These are phyloP conservation scores for Monoplex corrugatus DNA, from an alignment of 2,888 invertebrate species.

Conservation along the genomic window DNA sequence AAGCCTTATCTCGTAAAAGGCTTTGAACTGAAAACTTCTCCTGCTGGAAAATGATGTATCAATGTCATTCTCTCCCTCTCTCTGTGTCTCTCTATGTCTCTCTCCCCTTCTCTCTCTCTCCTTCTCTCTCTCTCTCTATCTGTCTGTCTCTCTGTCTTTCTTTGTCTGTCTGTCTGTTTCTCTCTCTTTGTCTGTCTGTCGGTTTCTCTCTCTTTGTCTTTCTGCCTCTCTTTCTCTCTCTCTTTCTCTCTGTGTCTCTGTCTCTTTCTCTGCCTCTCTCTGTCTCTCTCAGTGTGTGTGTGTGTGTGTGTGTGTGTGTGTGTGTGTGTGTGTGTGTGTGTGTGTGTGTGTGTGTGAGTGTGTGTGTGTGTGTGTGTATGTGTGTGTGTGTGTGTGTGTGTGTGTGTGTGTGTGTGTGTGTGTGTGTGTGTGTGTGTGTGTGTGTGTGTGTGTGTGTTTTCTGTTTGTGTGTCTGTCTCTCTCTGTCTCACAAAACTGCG, in stretches of 20 bases:
- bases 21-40: too few species aligned
- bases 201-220: not conserved
- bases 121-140: not conserved
- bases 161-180: not conserved
- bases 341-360: too few species aligned
- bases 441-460: too few species aligned
- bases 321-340: too few species aligned
- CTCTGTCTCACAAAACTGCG: too few species aligned
- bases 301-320: too few species aligned
- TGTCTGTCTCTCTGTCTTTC: not conserved
- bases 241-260: constrained; percentile 8
- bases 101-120: not conserved
- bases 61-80: not conserved
- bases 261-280: constrained; percentile 23
- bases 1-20: not conserved
- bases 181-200: not conserved
- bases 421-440: too few species aligned
- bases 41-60: too few species aligned
- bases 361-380: too few species aligned
- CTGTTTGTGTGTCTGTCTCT: too few species aligned
- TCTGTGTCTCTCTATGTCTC: not conserved
- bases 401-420: too few species aligned
- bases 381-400: too few species aligned
- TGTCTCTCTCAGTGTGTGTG: constrained; percentile 1
- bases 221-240: constrained; percentile 3